Evolutionary conservation across 2,888 invertebrate species (phyloP), one percentile per base, ranked within the genome.

Genomic region (Drosophila phalerata): DNA sequence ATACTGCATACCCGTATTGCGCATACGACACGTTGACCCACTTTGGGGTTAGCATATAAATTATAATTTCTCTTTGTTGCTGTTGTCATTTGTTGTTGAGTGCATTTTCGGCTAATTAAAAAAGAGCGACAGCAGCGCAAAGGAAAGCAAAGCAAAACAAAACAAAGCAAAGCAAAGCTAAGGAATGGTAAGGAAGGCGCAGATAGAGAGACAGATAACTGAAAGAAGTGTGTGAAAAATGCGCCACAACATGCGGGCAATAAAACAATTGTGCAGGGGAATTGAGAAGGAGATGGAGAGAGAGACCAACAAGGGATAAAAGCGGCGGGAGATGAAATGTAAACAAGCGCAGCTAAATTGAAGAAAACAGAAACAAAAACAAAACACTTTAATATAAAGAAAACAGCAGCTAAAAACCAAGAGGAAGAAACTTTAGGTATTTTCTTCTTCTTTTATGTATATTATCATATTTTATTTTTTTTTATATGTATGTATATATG

Each of bases 81-180:
- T 71, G 56, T 72, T 77, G 82, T 86, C 78, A 76, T 84, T 86
- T 72, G 69, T 78, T 84, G 81, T 84, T 84, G 73, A 84, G 76
- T 87, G 85, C 81, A 84, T 81, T 83, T 85, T 83, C 65, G 81
- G 83, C 83, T 83, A 83, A 83, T 83, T 83, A 83, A 83, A 83
- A 86, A 76, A 72, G 74, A 83, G 71, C 72, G 75, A 85, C 85
- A 75, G 51, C 56, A 73, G 34, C 40, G 52, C 53, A 32, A 43
- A 47, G 52, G 4, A 37, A 37, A n/a, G 38, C 25, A 42, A 13
- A 25, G 37, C 15, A 28, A 32, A 38, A 25, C 15, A 22, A 38
- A 38, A 53, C 57, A n/a, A n/a, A n/a, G 37, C 15, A 28, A 32
- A 38, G 37, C 15, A 22, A 38, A 38, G 57, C 57, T 47, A 49